Conservation (phyloP, 2,888 invertebrate species). For the Pherbina coryleti region DNA sequence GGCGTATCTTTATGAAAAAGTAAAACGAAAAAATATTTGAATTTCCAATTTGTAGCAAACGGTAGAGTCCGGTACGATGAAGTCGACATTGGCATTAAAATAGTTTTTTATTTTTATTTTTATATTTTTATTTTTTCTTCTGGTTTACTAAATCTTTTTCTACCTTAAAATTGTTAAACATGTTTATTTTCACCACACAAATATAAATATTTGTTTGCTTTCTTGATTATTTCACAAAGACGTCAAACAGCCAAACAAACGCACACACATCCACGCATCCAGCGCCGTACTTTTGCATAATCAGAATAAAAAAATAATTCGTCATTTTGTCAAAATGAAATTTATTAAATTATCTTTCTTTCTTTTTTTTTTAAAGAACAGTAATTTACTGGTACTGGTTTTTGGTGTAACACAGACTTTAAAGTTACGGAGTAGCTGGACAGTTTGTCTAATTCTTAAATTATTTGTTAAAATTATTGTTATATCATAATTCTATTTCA, state of each 20-base stretch:
- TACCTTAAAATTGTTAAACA: not conserved
- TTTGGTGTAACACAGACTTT: too few species aligned
- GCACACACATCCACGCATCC: not conserved
- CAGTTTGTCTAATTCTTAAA: too few species aligned
- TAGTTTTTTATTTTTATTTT: not conserved
- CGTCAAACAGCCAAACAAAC: not conserved
- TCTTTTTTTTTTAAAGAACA: too few species aligned
- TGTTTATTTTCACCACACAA: not conserved
- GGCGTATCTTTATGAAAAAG: not conserved
- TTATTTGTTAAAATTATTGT: too few species aligned
- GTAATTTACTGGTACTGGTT: too few species aligned
- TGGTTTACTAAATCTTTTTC: not conserved
- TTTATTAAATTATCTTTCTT: too few species aligned
- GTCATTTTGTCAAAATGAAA: too few species aligned
- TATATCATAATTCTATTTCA: too few species aligned
- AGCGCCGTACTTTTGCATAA: not conserved
- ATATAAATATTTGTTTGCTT: slow-evolving; percentile 3
- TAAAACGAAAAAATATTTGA: not conserved
- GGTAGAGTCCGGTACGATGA: not conserved
- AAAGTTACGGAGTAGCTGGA: too few species aligned
- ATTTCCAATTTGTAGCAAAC: not conserved
- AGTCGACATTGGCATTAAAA: not conserved
- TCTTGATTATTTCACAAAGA: not conserved
- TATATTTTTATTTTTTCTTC: too few species aligned
- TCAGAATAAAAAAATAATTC: not conserved